Conservation (phyloP, 2,797 vertebrate species). For the Onychomys torridus region DNA sequence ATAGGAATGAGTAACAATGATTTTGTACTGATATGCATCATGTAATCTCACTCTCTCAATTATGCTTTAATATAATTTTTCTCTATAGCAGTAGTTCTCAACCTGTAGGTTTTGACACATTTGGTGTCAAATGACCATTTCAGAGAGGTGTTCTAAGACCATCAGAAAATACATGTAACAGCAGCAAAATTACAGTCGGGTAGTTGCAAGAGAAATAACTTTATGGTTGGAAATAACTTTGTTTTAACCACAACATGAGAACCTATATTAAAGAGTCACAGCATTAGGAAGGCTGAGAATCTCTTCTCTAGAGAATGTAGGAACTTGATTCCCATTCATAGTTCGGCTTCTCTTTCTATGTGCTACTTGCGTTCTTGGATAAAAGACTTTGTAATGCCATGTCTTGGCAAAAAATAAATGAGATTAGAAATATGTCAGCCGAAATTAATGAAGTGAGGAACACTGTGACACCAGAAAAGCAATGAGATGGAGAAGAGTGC, state of each 20-base stretch:
- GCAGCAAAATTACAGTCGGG: background rate
- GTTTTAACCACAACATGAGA: background rate
- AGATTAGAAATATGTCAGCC: slow-evolving; percentile 46
- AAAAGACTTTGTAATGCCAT: background rate
- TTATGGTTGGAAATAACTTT: background rate
- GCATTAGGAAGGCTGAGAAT: background rate
- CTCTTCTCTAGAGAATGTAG: background rate
- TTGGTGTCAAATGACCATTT: background rate
- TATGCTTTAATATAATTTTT: slow-evolving; percentile 24
- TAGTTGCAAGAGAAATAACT: background rate
- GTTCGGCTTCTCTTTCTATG: slow-evolving; percentile 23
- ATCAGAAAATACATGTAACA: background rate
- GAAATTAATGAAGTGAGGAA: slow-evolving; percentile 68
- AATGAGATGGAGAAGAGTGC: background rate
- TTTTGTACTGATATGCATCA: background rate
- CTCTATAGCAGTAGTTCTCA: background rate
- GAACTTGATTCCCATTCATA: background rate
- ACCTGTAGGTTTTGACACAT: fast-evolving
- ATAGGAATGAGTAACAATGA: background rate
- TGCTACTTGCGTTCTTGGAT: background rate
- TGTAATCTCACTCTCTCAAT: background rate
- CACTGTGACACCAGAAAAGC: slow-evolving; percentile 27
- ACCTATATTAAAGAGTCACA: background rate
- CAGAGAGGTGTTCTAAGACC: background rate
- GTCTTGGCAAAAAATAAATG: slow-evolving; percentile 62